These are phyloP conservation scores for Perccottus glenii DNA, from an alignment of 2,113 vertebrate genomes.

Conservation along the genomic window DNA sequence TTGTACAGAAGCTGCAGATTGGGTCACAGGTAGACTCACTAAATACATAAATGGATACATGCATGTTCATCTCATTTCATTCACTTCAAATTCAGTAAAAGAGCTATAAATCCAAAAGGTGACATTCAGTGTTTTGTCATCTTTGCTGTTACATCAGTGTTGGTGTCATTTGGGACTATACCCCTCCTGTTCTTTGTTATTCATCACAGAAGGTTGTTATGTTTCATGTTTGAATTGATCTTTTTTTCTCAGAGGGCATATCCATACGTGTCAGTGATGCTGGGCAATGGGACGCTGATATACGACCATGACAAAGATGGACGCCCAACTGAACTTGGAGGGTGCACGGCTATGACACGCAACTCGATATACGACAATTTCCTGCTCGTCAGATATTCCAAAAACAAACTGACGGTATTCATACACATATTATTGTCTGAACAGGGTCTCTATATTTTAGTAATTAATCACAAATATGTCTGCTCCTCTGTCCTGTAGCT, in stretches of 20 bases:
- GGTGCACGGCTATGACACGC: slow-evolving; percentile 85
- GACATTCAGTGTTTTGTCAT: not conserved
- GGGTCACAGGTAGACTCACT: slow-evolving; percentile 82
- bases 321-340: slow-evolving; percentile 87
- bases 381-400: slow-evolving; percentile 89
- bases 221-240: not conserved
- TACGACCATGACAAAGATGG: slow-evolving; percentile 92
- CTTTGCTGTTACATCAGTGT: too few relatives aligned
- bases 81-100: not conserved
- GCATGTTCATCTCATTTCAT: not conserved
- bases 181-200: too few relatives aligned
- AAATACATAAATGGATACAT: not conserved
- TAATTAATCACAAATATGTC: not conserved
- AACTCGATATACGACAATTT: slow-evolving; percentile 90
- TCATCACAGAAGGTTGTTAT: not conserved
- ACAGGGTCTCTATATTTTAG: not conserved
- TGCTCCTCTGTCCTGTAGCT: slow-evolving; percentile 71
- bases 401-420: slow-evolving; percentile 86
- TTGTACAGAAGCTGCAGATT: slow-evolving; percentile 81
- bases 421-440: not conserved
- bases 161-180: not conserved
- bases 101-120: too few relatives aligned
- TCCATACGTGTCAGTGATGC: slow-evolving; percentile 92
- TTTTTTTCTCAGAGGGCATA: slow-evolving; percentile 81
- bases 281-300: slow-evolving; percentile 89